Evolutionary conservation across 2,797 vertebrate genomes (phyloP), one percentile per base, ranked within the genome.

Genomic region (Merluccius polli): DNA sequence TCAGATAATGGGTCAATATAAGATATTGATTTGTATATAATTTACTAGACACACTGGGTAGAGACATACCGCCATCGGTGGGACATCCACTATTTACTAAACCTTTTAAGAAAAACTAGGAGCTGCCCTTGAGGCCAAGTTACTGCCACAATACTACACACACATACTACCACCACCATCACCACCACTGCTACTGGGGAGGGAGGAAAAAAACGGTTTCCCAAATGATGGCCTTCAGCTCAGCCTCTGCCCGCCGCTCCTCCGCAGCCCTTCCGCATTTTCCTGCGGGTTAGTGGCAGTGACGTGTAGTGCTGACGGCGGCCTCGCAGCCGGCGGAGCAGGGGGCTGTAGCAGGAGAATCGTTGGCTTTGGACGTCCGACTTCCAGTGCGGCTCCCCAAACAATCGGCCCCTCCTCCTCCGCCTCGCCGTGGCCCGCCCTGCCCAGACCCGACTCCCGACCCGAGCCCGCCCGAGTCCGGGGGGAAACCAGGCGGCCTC

Each of bases 301-400:
- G 96, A 98, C 96, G 96, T 97, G 94, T 94, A 88, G 95, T 93
- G 95, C 95, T 97, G 96, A 96, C 96, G 96, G 96, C 95, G 94
- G 95, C 94, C 94, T 94, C 91, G 94, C 91, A 90, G 93, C 92
- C 95, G 95, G 95, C 93, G 94, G 94, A 95, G 95, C 95, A 91
- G 95, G 90, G 91, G 92, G 95, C 95, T 95, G 95, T 94, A 94
- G 95, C 95, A 90, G 83, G 90, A 91, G 87, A 84, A 89, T 87
- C 89, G 77, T 89, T 90, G 91, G 91, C 88, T 91, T 80, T 82
- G 89, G 92, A 90, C 94, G 94, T 83, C 81, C 88, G 82, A 89
- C 89, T 86, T 90, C 86, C 86, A 87, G 82, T 87, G 82, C 87
- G 94, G 94, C 93, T 95, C 92, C 92, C 94, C 93, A 90, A 92